phyloP scores from a whole-genome alignment of 2,113 vertebrate genomes.

The Ammodytes marinus region DNA sequence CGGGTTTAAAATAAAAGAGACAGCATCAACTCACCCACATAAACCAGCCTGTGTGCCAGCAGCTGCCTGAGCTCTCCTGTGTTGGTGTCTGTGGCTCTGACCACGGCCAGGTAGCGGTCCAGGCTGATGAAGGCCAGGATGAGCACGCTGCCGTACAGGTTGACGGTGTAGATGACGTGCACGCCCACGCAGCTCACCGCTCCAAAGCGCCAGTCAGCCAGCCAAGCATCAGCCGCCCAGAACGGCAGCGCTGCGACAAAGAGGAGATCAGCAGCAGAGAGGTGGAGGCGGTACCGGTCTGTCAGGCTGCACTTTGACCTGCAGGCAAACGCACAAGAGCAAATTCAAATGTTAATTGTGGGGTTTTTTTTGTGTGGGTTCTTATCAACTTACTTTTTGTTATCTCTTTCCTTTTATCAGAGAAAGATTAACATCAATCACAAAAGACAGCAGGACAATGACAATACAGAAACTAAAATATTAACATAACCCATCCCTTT shows the following conservation, averaged over 20 bases:
- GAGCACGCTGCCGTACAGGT: slow-evolving; percentile 97
- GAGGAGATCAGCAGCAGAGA: slow-evolving; percentile 97
- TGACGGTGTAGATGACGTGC: slow-evolving; percentile 96
- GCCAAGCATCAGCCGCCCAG: slow-evolving; percentile 94
- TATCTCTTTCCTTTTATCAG: no score
- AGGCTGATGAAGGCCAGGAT: slow-evolving; percentile 98
- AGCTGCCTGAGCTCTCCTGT: slow-evolving; percentile 92
- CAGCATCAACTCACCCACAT: slow-evolving; percentile 85
- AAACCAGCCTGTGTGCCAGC: slow-evolving; percentile 92
- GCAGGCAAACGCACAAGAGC: background rate
- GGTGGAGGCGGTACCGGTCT: slow-evolving; percentile 95
- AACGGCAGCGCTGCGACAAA: slow-evolving; percentile 96
- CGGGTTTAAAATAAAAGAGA: background rate
- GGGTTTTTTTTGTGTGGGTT: no score
- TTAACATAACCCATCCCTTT: no score
- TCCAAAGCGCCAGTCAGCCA: slow-evolving; percentile 92
- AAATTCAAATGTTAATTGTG: background rate
- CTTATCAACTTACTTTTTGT: no score
- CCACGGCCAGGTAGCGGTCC: slow-evolving; percentile 97
- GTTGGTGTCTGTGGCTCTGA: slow-evolving; percentile 95
- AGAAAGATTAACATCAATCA: no score
- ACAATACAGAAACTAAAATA: no score
- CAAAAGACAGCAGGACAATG: no score
- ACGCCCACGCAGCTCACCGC: slow-evolving; percentile 90
- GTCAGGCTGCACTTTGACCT: slow-evolving; percentile 93